These are phyloP conservation scores for Aporophyla lueneburgensis DNA, from an alignment of 2,888 invertebrate species.

Conservation along the genomic window DNA sequence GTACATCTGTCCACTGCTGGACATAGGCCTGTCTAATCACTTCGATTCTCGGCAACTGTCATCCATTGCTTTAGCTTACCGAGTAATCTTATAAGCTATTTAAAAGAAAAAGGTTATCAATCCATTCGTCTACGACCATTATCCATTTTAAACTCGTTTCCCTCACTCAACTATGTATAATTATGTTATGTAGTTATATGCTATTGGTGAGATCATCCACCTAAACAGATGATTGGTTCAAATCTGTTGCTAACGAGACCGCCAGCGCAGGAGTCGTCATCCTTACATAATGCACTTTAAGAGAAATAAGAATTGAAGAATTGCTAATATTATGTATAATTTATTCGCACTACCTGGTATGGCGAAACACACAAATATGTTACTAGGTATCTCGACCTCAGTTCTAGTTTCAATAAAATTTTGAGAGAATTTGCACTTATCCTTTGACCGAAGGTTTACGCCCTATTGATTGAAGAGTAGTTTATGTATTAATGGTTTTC, in stretches of 20 bases:
- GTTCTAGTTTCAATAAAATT: conserved; percentile 40
- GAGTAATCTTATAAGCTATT: not conserved
- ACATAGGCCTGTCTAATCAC: not conserved
- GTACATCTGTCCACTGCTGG: not conserved
- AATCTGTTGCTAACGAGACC: conserved; percentile 46
- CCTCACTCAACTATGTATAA: not conserved
- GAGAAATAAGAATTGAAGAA: conserved; percentile 31
- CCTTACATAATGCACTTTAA: conserved; percentile 57
- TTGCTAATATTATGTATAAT: conserved; percentile 50
- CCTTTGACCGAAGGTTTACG: conserved; percentile 27
- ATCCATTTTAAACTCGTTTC: conserved; percentile 30
- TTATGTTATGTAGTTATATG: conserved; percentile 34
- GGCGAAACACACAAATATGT: conserved; percentile 37
- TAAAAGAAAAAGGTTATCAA: conserved; percentile 10
- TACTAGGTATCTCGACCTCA: conserved; percentile 37
- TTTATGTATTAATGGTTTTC: conserved; percentile 44
- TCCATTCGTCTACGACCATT: conserved; percentile 11
- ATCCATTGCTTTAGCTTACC: not conserved
- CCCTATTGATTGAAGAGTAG: conserved; percentile 37
- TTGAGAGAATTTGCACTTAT: conserved; percentile 17
- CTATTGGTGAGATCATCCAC: conserved; percentile 52
- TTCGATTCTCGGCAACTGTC: not conserved
- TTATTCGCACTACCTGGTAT: conserved; percentile 48
- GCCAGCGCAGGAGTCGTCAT: conserved; percentile 39
- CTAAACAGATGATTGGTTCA: conserved; percentile 47